Conservation (phyloP, 2,888 invertebrate species). For the Aporophyla lueneburgensis region DNA sequence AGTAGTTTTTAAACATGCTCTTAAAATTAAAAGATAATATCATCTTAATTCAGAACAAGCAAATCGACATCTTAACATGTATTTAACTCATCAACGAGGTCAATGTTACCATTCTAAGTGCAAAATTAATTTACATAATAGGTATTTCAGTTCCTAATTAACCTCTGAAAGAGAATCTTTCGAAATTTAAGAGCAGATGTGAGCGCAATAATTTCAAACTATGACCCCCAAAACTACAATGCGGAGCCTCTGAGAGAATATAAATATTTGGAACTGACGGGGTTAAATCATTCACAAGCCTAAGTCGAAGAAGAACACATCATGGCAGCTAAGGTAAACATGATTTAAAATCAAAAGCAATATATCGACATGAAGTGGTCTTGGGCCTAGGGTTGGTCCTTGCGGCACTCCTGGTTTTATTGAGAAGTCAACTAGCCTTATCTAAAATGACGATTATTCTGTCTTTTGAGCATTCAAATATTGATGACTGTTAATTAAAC, state of each 20-base stretch:
- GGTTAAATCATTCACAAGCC: conserved; percentile 76
- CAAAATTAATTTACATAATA: conserved; percentile 77
- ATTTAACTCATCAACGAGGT: conserved; percentile 67
- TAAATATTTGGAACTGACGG: conserved; percentile 77
- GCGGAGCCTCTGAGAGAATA: conserved; percentile 76
- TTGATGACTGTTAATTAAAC: background rate
- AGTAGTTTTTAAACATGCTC: conserved; percentile 17
- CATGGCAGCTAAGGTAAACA: conserved; percentile 82
- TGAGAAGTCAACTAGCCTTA: background rate
- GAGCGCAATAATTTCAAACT: conserved; percentile 77
- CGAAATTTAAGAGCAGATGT: conserved; percentile 72
- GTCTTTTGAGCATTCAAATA: background rate
- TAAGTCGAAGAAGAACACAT: conserved; percentile 73
- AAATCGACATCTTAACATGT: conserved; percentile 56
- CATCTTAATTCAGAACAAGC: conserved; percentile 33
- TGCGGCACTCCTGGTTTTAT: background rate
- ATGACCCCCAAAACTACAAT: conserved; percentile 81
- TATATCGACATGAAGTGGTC: background rate
- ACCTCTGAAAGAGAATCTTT: conserved; percentile 75
- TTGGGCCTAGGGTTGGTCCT: conserved; percentile 7
- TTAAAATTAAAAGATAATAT: conserved; percentile 34
- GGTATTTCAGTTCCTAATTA: conserved; percentile 76
- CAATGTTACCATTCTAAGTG: conserved; percentile 73
- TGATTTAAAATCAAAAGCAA: conserved; percentile 9
- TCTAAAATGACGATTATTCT: no score